Base-by-base conservation (phyloP, 2,113 vertebrate genomes). In the Osmerus mordax region DNA sequence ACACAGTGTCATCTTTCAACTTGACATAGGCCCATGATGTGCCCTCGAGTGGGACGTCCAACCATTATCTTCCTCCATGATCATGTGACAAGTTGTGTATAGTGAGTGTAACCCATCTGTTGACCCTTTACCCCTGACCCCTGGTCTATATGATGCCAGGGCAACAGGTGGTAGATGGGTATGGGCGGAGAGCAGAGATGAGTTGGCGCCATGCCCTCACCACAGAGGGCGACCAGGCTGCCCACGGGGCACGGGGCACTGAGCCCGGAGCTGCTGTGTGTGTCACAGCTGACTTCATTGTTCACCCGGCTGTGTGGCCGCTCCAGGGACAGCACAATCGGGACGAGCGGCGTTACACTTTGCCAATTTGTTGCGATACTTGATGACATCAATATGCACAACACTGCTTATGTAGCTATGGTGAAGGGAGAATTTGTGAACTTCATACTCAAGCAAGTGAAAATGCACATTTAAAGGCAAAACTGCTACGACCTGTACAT, bases 141-240 rank as follows among this genome's bases (percentile, higher is more conserved):
- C 23, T 56, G 19, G 41, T 47, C 53, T 73, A 58, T 65, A 47
- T 64, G 77, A 84, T 56, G 62, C 60, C 32, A 5, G 23, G 60
- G 13, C 82, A 71, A 75, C 85, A 83, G 78, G 78, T 76, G 74
- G 78, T 60, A 29, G 51, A 63, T 71, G 65, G 67, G 18, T 52
- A 5, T 16, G 32, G 15, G 61, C 53, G 64, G 28, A 18, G 47
- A 18, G 9, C 16, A 60, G 32, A 32, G 56, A 72, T 61, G 73
- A 47, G 28, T 67, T 73, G 69, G 21, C 19, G 3, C 21, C 11
- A 6, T 23, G 4, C 63, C 52, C 59, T 0, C 61, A 47, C 65
- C 62, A 54, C 54, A 47, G 55, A 13, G 14, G 36, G 61, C 3
- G 62, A 32, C 62, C 28, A 7, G 13, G 28, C 14, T 16, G 41